These are phyloP conservation scores for Microtus ochrogaster DNA, from an alignment of 2,113 vertebrate genomes.

Conservation along the genomic window DNA sequence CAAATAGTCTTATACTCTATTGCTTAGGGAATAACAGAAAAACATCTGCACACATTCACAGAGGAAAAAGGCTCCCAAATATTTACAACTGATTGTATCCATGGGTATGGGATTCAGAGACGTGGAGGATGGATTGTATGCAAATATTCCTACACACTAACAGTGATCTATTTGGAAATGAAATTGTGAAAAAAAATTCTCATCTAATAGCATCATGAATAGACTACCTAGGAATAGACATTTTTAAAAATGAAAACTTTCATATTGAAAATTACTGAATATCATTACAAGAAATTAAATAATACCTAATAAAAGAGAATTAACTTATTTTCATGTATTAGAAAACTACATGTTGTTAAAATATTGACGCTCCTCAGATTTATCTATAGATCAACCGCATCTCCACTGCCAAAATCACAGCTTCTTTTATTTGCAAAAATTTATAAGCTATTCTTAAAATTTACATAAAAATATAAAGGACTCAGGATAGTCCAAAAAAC, in stretches of 20 bases:
- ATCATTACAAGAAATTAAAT: slow-evolving; percentile 5
- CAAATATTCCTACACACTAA: not conserved
- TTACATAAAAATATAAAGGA: slow-evolving; percentile 27
- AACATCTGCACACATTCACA: not conserved
- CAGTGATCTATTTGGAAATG: not conserved
- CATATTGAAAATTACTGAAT: slow-evolving; percentile 1
- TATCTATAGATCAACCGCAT: not conserved
- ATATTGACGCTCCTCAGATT: not conserved
- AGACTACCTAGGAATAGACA: not conserved
- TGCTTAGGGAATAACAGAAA: not conserved
- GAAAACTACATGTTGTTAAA: slow-evolving; percentile 6
- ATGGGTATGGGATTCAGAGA: not conserved
- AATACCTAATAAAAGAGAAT: slow-evolving; percentile 8
- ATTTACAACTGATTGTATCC: not conserved
- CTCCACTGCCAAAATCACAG: not conserved
- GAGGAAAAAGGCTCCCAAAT: not conserved
- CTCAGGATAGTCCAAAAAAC: not conserved
- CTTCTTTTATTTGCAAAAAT: slow-evolving; percentile 42
- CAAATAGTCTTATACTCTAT: not conserved
- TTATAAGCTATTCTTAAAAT: slow-evolving; percentile 10
- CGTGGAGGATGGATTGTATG: too few relatives aligned
- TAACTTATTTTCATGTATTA: slow-evolving; percentile 3
- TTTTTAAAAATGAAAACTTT: not conserved
- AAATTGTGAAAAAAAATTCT: slow-evolving; percentile 36
- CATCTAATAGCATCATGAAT: not conserved